Conservation (phyloP, 2,797 vertebrate species). For the Platyrinchus mystaceus region DNA sequence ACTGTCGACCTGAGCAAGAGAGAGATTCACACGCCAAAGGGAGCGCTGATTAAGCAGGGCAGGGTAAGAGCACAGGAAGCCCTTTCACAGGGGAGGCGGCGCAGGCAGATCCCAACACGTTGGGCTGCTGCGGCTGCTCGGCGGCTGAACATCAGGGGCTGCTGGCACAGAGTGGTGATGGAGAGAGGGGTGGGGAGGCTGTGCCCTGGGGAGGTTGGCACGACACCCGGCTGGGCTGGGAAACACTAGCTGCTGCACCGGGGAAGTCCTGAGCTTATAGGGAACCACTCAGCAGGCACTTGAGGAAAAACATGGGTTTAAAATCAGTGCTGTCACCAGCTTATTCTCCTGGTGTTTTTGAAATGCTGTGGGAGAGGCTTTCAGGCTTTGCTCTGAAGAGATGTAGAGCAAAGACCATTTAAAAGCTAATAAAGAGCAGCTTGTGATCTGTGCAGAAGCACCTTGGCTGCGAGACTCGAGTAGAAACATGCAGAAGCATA, state of each 20-base stretch:
- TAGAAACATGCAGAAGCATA: neutral
- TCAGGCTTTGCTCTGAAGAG: neutral
- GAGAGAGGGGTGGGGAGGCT: neutral
- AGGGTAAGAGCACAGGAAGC: neutral
- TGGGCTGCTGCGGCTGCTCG: neutral
- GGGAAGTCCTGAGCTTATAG: neutral
- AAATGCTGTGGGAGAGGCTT: neutral
- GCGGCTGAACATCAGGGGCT: neutral
- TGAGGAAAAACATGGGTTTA: neutral
- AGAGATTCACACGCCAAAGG: neutral
- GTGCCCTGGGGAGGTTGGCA: neutral
- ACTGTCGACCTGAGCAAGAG: rapidly evolving
- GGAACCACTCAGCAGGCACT: neutral
- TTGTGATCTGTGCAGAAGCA: neutral
- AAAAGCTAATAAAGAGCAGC: neutral
- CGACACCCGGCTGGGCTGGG: rapidly evolving
- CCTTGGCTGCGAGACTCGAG: neutral
- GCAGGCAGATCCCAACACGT: constrained; percentile 48
- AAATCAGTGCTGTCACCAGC: neutral
- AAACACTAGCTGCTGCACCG: neutral
- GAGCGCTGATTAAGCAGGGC: neutral
- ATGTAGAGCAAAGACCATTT: neutral
- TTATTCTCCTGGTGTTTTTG: neutral
- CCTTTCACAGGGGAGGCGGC: constrained; percentile 9
- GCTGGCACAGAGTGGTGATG: neutral